Percentiles rank a stretch among this genome's conserved stretches.
These are phyloP conservation scores for Drosophila miranda DNA, from an alignment of 1,140 invertebrate species.

Conservation along the genomic window DNA sequence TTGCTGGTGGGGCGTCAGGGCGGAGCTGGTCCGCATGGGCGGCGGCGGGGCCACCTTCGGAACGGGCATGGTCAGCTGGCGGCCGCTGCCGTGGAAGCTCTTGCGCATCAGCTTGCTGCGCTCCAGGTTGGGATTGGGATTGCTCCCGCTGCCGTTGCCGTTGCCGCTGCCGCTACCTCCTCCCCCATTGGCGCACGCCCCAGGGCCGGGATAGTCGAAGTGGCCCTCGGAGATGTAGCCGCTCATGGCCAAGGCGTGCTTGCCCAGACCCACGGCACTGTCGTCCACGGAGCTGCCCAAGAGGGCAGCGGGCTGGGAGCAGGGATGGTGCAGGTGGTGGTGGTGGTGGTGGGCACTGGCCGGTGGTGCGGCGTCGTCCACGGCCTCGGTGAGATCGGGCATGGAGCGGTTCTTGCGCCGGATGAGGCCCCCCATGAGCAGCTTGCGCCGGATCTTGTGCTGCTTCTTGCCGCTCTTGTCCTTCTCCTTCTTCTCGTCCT, in stretches of 20 bases:
- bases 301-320: conserved; percentile 71
- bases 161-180: neutral
- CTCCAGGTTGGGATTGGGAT: conserved; percentile 91
- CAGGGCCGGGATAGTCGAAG: conserved; percentile 87
- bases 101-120: conserved; percentile 94
- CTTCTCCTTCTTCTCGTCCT: conserved; percentile 86
- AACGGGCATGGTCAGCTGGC: conserved; percentile 88
- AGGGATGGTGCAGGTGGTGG: conserved; percentile 73
- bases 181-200: neutral
- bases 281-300: conserved; percentile 88
- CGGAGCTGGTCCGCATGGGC: conserved; percentile 91
- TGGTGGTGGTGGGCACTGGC: conserved; percentile 67
- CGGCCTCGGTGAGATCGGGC: conserved; percentile 93
- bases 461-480: conserved; percentile 93
- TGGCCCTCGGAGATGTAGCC: conserved; percentile 94
- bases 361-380: conserved; percentile 77
- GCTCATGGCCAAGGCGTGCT: conserved; percentile 84
- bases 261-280: conserved; percentile 85
- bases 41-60: conserved; percentile 92
- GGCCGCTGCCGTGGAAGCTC: conserved; percentile 92
- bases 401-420: conserved; percentile 94
- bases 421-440: conserved; percentile 94
- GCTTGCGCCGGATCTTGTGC: conserved; percentile 93
- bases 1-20: conserved; percentile 76
- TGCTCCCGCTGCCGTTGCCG: conserved; percentile 13